phyloP scores from a whole-genome alignment of 92 coral and sea anemone genomes.

The Bergia sp. region DNA sequence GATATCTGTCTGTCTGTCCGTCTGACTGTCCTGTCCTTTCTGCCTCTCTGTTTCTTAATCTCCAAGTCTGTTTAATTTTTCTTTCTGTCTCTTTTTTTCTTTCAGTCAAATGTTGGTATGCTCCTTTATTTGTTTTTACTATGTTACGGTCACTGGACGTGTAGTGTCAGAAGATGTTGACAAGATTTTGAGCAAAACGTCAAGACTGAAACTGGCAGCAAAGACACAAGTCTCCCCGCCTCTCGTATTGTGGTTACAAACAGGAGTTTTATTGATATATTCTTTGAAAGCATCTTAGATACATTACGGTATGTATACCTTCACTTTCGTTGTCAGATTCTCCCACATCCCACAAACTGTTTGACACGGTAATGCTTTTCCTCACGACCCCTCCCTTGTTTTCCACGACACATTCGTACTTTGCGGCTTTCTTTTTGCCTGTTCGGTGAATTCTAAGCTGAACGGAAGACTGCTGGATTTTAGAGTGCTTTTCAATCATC shows the following conservation, averaged over 20 bases:
- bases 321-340: neutral
- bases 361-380: neutral
- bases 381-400: constrained; percentile 2
- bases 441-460: neutral
- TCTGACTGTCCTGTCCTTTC: neutral
- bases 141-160: too few species aligned
- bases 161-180: too few species aligned
- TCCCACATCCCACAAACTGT: neutral
- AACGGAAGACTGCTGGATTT: neutral
- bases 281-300: neutral
- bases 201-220: too few species aligned
- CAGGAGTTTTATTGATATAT: neutral
- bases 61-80: too few species aligned
- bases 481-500: neutral
- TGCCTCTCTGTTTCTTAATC: too few species aligned
- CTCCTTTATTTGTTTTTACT: too few species aligned
- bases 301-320: neutral
- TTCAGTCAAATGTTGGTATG: too few species aligned
- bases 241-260: too few species aligned
- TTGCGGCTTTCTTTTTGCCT: neutral
- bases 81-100: too few species aligned
- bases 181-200: too few species aligned
- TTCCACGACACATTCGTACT: constrained; percentile 6
- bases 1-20: neutral
- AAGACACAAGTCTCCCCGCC: too few species aligned